Conservation (phyloP, 2,797 vertebrate species). For the Diglossa cyanea region DNA sequence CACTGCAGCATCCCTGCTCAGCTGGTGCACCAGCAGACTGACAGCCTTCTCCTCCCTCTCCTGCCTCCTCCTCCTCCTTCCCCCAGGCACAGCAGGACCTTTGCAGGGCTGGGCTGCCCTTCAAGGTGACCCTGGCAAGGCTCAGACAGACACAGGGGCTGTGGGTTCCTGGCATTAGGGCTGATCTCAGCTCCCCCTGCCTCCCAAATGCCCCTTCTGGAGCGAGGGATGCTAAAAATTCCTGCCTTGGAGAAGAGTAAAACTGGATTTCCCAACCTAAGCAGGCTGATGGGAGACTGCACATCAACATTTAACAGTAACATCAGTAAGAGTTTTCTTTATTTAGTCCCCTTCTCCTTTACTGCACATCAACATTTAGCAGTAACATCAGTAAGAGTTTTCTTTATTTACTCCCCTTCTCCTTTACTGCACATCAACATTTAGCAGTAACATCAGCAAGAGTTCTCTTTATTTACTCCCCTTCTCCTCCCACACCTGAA, state of each 20-base stretch:
- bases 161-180: background rate
- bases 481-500: background rate
- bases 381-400: too few relatives aligned
- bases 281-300: background rate
- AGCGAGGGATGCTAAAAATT: background rate
- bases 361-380: too few relatives aligned
- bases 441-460: background rate
- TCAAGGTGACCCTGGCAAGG: background rate
- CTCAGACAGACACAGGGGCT: background rate
- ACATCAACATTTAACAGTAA: background rate
- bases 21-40: background rate
- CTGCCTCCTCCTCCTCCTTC: background rate
- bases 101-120: background rate
- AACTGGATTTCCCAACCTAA: background rate
- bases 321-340: too few relatives aligned
- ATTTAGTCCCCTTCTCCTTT: too few relatives aligned
- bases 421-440: background rate
- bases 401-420: too few relatives aligned
- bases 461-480: background rate
- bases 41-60: background rate
- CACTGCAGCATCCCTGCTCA: background rate
- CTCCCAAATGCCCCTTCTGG: background rate
- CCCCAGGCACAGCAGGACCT: background rate
- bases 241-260: background rate
- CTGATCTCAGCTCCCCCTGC: rapidly evolving